These are phyloP conservation scores for Siderastrea siderea DNA, from an alignment of 92 coral and sea anemone genomes.

Conservation along the genomic window DNA sequence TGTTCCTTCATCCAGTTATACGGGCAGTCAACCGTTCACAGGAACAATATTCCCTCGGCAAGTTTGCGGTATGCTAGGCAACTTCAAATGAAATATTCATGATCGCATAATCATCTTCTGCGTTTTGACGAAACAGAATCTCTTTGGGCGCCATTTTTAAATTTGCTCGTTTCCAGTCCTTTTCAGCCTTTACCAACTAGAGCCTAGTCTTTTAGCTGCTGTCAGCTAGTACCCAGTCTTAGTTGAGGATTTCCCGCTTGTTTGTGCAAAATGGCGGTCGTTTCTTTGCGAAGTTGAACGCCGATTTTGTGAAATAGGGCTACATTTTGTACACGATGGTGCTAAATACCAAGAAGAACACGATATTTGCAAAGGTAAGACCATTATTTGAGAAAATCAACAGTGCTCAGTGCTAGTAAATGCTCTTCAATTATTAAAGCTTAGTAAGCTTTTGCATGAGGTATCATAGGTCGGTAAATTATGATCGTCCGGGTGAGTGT, in stretches of 20 bases:
- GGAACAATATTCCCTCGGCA: slow-evolving; percentile 12
- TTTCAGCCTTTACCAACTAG: background rate
- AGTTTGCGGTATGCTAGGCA: slow-evolving; percentile 53
- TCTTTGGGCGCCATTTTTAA: slow-evolving; percentile 76
- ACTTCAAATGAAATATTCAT: slow-evolving; percentile 73
- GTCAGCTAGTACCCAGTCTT: slow-evolving; percentile 12
- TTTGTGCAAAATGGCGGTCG: slow-evolving; percentile 32
- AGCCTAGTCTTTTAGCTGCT: slow-evolving; percentile 16
- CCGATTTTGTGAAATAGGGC: background rate
- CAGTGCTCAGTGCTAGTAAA: no score
- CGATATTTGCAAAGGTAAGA: slow-evolving; percentile 42
- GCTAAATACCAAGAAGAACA: slow-evolving; percentile 33
- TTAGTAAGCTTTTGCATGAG: no score
- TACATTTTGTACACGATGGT: background rate
- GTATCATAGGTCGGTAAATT: no score
- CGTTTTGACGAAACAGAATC: slow-evolving; percentile 6
- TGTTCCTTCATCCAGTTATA: slow-evolving; percentile 27
- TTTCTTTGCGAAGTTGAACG: background rate
- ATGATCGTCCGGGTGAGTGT: no score
- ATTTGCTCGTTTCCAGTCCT: slow-evolving; percentile 52
- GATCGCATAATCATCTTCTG: slow-evolving; percentile 44
- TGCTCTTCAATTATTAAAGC: no score
- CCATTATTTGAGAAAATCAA: background rate
- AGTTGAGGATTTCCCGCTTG: slow-evolving; percentile 21
- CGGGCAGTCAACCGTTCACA: slow-evolving; percentile 46